These are phyloP conservation scores for Drosophila suboccidentalis DNA, from an alignment of 2,888 invertebrate species.

Conservation along the genomic window DNA sequence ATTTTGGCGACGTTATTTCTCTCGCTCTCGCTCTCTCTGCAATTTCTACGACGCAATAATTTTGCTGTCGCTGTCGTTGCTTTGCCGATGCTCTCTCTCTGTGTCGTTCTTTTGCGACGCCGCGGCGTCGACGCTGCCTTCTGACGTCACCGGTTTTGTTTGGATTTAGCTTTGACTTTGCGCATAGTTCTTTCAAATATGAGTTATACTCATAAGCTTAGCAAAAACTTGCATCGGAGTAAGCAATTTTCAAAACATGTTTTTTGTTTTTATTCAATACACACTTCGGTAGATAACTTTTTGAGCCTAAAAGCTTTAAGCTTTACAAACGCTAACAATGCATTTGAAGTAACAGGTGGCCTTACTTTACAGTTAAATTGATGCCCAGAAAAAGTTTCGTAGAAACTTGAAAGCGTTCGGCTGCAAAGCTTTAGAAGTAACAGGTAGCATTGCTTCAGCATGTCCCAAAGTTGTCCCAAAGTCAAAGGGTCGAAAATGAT, in stretches of 20 bases:
- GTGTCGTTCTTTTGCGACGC: too few relatives aligned
- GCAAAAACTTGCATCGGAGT: too few relatives aligned
- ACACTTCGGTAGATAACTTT: background rate
- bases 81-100: too few relatives aligned
- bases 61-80: too few relatives aligned
- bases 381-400: background rate
- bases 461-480: constrained; percentile 54
- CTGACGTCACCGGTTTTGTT: too few relatives aligned
- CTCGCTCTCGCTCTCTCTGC: too few relatives aligned
- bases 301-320: background rate
- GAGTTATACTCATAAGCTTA: too few relatives aligned
- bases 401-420: background rate
- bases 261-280: background rate
- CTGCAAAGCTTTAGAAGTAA: constrained; percentile 5
- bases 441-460: constrained; percentile 4
- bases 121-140: too few relatives aligned
- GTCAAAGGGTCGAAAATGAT: constrained; percentile 9
- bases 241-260: background rate
- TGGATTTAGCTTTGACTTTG: too few relatives aligned
- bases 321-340: background rate
- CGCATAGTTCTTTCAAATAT: too few relatives aligned
- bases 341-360: background rate
- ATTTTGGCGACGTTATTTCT: too few relatives aligned
- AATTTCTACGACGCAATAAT: too few relatives aligned
- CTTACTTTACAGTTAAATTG: background rate